Percentiles rank a stretch among this genome's conserved stretches.
Conservation (phyloP, 2,888 invertebrate species). For the Cephus pygmeus region DNA sequence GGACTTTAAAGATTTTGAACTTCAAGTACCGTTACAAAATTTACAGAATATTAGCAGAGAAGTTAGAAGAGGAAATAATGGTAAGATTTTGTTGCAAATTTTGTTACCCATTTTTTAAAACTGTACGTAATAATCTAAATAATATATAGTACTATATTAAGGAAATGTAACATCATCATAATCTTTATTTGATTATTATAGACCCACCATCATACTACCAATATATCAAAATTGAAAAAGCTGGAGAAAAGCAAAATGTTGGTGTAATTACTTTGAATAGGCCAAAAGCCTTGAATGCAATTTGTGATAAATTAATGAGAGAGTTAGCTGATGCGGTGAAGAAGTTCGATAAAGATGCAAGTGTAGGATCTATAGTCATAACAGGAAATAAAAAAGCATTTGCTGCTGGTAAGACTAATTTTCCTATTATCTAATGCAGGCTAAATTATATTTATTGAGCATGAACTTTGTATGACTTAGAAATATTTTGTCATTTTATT, state of each 20-base stretch:
- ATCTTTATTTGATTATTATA: not conserved
- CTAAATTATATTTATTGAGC: not conserved
- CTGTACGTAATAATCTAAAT: not conserved
- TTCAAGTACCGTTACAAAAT: not conserved
- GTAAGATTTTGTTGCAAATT: not conserved
- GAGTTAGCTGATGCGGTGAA: conserved; percentile 80
- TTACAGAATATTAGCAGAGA: not conserved
- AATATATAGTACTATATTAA: not conserved
- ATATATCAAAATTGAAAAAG: conserved; percentile 80
- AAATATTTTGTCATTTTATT: not conserved
- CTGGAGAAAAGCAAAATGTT: conserved; percentile 89
- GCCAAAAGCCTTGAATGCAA: conserved; percentile 93
- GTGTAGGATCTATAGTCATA: conserved; percentile 84
- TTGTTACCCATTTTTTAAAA: not conserved
- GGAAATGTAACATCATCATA: not conserved
- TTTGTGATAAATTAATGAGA: conserved; percentile 85
- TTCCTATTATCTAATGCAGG: not conserved
- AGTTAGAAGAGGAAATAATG: not conserved
- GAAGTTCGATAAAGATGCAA: conserved; percentile 76
- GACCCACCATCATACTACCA: conserved; percentile 71
- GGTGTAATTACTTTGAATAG: conserved; percentile 89
- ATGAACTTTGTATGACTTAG: conserved; percentile 40
- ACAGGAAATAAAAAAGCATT: conserved; percentile 84
- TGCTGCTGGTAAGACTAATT: conserved; percentile 65
- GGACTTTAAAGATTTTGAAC: not conserved